Evolutionary conservation across 2,888 invertebrate species (phyloP).

Genomic region (Drosophila kuntzei): DNA sequence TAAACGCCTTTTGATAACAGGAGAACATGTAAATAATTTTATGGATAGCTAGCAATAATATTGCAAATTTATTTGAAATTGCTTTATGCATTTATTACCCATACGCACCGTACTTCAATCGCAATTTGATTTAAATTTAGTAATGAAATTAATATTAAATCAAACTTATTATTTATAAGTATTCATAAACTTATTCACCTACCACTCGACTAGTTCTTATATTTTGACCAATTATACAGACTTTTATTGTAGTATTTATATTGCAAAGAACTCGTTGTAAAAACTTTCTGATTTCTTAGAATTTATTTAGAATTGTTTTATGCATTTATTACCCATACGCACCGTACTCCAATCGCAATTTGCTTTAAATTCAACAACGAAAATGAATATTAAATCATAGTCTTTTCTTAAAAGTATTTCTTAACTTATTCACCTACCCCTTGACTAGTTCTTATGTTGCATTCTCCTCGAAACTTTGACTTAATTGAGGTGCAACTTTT

Average conservation of each 20-base stretch:
- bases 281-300: no score
- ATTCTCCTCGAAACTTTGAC: constrained; percentile 30
- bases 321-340: not conserved
- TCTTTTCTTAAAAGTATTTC: not conserved
- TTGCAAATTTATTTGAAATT: no score
- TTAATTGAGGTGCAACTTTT: constrained; percentile 64
- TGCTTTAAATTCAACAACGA: not conserved
- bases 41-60: no score
- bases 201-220: constrained; percentile 10
- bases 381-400: not conserved
- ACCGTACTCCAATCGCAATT: not conserved
- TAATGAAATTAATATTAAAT: not conserved
- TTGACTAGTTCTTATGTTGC: constrained; percentile 11
- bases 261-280: no score
- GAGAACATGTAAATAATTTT: not conserved
- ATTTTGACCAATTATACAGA: constrained; percentile 36
- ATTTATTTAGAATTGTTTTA: no score
- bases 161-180: not conserved
- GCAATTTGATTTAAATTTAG: not conserved
- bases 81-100: not conserved
- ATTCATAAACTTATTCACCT: not conserved
- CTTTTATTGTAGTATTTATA: constrained; percentile 10
- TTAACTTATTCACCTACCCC: not conserved
- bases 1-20: constrained; percentile 3
- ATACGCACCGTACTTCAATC: not conserved